Evolutionary conservation across 1,140 invertebrate genomes (phyloP), one percentile per base, ranked within the genome.

Genomic region (Riptortus pedestris): DNA sequence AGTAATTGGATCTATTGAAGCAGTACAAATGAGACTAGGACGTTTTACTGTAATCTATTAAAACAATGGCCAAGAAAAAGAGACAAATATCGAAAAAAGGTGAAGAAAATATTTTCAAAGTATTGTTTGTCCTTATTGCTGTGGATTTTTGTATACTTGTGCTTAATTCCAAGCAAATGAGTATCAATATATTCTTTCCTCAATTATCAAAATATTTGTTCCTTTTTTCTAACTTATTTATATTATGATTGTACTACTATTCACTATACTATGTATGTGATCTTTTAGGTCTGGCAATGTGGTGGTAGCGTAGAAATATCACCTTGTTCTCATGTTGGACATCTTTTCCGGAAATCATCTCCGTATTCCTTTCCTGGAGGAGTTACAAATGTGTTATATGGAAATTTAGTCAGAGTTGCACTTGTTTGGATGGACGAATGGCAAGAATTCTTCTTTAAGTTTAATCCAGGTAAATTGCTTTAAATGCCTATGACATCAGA

Each of bases 291-390:
- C 0, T 99, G 97, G 96, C 94, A 96, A 78, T 99, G 96, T 73
- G 96, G 96, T 0, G 96, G 95, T 0, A 82, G 81, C 52, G 83
- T 99, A 0, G 92, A 98, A 77, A 97, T 98, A 52, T 85, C 87
- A 0, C 92, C 95, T 0, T 99, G 96, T 74, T 96, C 93, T 11
- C 90, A 95, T 72, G 96, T 99, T 0, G 96, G 94, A 0, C 96
- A 99, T 75, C 83, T 99, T n/a, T 99, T 99, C 74, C 81, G 95
- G 70, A 93, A 90, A 76, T 90, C 90, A 43, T 93, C 90, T 3
- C 93, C 93, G 0, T 95, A 96, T 70, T 88, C 88, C 0, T 96
- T 95, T 73, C 88, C 89, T 0, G 88, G 89, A 0, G 90, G 90
- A 0, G 87, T 93, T n/a, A 80, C 81, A 1, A 83, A 90, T 66